Conservation (phyloP, 2,888 invertebrate genomes). For the Barypeithes pellucidus region DNA sequence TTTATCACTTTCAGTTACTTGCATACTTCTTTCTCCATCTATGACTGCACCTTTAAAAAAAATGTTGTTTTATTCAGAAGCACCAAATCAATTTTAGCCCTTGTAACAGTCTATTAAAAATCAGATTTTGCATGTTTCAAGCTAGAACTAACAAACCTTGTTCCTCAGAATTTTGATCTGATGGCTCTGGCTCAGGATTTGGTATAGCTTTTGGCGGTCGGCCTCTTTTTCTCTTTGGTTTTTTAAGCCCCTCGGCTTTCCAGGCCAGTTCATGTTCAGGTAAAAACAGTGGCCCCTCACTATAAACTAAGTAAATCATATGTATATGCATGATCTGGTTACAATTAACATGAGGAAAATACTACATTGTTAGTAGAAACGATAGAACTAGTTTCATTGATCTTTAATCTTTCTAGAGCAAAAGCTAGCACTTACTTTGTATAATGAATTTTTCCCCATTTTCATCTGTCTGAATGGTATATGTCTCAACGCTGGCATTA, state of each 20-base stretch:
- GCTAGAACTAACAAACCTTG: background rate
- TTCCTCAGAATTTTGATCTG: background rate
- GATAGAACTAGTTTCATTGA: background rate
- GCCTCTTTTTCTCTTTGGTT: conserved; percentile 80
- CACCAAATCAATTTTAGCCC: too few relatives aligned
- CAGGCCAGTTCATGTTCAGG: conserved; percentile 78
- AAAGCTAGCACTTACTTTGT: conserved; percentile 68
- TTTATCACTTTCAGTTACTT: background rate
- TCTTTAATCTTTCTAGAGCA: conserved; percentile 3
- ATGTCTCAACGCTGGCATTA: conserved; percentile 67
- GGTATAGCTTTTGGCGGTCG: conserved; percentile 76
- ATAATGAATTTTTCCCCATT: conserved; percentile 71
- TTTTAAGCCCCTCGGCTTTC: conserved; percentile 78
- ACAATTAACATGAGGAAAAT: background rate
- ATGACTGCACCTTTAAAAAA: too few relatives aligned
- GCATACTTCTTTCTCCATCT: too few relatives aligned
- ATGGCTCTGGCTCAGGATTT: conserved; percentile 55
- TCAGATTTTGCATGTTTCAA: conserved; percentile 54
- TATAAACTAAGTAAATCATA: conserved; percentile 56
- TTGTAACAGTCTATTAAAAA: background rate
- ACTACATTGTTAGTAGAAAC: too few relatives aligned
- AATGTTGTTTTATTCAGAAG: background rate
- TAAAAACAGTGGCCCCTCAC: conserved; percentile 77
- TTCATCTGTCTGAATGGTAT: conserved; percentile 66
- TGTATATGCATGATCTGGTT: too few relatives aligned